phyloP scores from a whole-genome alignment of 2,797 vertebrate species.

The Huso huso region DNA sequence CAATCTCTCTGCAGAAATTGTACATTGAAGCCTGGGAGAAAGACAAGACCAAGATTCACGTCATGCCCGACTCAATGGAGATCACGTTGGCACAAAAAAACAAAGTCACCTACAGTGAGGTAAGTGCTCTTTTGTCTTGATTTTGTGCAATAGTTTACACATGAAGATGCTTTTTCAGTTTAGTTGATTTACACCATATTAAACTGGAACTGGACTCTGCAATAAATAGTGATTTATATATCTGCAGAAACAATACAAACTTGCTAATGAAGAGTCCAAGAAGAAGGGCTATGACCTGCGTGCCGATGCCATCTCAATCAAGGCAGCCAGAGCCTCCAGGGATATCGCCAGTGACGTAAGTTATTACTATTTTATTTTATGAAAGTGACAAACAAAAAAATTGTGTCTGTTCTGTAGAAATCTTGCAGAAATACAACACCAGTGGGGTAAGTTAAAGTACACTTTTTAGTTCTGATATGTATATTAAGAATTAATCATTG shows the following conservation, averaged over 20 bases:
- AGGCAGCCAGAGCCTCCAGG: conserved; percentile 73
- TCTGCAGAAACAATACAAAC: conserved; percentile 70
- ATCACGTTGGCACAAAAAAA: conserved; percentile 72
- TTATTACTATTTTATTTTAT: conserved; percentile 11
- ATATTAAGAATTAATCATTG: neutral
- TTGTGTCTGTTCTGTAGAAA: neutral
- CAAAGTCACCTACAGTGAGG: conserved; percentile 67
- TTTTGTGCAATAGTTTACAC: too few relatives aligned
- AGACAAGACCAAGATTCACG: conserved; percentile 69
- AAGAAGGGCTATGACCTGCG: conserved; percentile 77
- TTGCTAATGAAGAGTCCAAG: conserved; percentile 69
- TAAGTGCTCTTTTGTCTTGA: conserved; percentile 15
- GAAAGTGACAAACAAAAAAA: too few relatives aligned
- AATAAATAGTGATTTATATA: too few relatives aligned
- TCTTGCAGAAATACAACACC: neutral
- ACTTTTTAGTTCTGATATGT: neutral
- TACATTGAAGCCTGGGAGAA: conserved; percentile 71
- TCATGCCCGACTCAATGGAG: conserved; percentile 79
- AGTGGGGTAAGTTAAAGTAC: neutral
- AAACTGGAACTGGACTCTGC: too few relatives aligned
- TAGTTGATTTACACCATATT: too few relatives aligned
- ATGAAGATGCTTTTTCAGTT: too few relatives aligned
- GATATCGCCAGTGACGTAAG: conserved; percentile 87
- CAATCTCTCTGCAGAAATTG: conserved; percentile 25
- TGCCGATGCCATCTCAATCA: conserved; percentile 81